Evolutionary conservation across 2,888 invertebrate species (phyloP).

Genomic region (Drosophila meridiana): DNA sequence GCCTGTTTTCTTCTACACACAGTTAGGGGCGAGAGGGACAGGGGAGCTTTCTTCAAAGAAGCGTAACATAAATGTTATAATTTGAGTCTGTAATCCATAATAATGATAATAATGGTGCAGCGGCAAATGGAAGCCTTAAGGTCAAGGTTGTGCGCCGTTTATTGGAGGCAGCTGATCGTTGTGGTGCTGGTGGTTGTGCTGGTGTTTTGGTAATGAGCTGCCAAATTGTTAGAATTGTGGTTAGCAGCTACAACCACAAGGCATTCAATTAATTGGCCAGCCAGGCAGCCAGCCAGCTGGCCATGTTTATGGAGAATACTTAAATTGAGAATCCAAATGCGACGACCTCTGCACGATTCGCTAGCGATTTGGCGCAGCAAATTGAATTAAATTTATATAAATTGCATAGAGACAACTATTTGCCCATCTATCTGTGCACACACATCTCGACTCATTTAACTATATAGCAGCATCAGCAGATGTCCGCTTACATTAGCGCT

Average conservation of each 20-base stretch:
- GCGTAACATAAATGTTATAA: slow-evolving; percentile 82
- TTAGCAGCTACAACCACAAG: slow-evolving; percentile 29
- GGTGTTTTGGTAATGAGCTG: slow-evolving; percentile 71
- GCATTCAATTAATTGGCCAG: slow-evolving; percentile 65
- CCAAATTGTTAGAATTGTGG: slow-evolving; percentile 77
- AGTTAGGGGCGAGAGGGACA: not conserved
- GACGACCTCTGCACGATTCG: slow-evolving; percentile 63
- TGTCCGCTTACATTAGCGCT: slow-evolving; percentile 76
- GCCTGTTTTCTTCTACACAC: slow-evolving; percentile 17
- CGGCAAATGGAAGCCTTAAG: slow-evolving; percentile 55
- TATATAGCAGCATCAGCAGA: slow-evolving; percentile 48
- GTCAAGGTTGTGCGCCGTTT: slow-evolving; percentile 77
- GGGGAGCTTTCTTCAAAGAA: slow-evolving; percentile 75
- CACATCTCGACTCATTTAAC: slow-evolving; percentile 9
- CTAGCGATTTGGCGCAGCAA: slow-evolving; percentile 74
- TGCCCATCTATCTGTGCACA: slow-evolving; percentile 25
- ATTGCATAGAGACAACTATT: slow-evolving; percentile 66
- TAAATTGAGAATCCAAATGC: slow-evolving; percentile 60
- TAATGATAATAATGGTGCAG: slow-evolving; percentile 51
- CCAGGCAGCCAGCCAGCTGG: slow-evolving; percentile 61
- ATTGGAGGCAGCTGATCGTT: slow-evolving; percentile 56
- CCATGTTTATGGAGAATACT: slow-evolving; percentile 56
- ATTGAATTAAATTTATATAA: slow-evolving; percentile 80
- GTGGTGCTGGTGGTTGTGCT: slow-evolving; percentile 29
- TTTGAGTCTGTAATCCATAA: slow-evolving; percentile 70